These are phyloP conservation scores for Parotocinclus haroldoi DNA, from an alignment of 2,797 vertebrate species.

Conservation along the genomic window DNA sequence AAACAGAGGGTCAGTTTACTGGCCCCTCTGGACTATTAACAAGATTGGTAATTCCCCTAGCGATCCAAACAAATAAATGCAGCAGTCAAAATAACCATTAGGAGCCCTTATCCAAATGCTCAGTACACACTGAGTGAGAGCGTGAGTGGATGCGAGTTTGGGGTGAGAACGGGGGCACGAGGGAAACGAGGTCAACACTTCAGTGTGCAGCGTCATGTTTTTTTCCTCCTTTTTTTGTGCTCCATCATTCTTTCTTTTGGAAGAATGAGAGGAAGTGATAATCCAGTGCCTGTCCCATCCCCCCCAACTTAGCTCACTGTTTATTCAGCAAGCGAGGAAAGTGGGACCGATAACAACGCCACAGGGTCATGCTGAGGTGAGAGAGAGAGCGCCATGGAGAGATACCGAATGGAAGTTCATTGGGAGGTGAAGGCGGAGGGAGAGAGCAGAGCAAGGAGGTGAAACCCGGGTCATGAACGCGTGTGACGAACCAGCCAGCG, in stretches of 20 bases:
- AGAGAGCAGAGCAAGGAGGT: conserved; percentile 69
- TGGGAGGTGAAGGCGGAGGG: conserved; percentile 85
- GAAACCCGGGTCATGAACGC: conserved; percentile 52
- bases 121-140: conserved; percentile 4
- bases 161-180: conserved; percentile 17
- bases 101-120: conserved; percentile 56
- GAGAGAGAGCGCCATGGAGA: conserved; percentile 70
- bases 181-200: conserved; percentile 41
- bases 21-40: conserved; percentile 48
- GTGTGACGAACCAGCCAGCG: conserved; percentile 39
- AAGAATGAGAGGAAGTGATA: conserved; percentile 62
- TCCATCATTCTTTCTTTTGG: conserved; percentile 49
- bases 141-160: neutral
- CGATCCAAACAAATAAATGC: conserved; percentile 66
- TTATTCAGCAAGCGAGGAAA: conserved; percentile 52
- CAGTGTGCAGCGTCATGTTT: conserved; percentile 49
- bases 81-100: conserved; percentile 64
- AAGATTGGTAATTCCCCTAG: conserved; percentile 57
- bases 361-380: conserved; percentile 79
- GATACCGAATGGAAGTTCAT: conserved; percentile 85
- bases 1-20: conserved; percentile 33
- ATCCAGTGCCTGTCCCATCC: conserved; percentile 38
- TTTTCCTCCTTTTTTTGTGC: conserved; percentile 31
- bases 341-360: conserved; percentile 55
- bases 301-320: conserved; percentile 47